A percentile compares a stretch with the other conserved stretches of the same genome.
phyloP scores from a whole-genome alignment of 2,797 vertebrate genomes.

The Sandelia bainsii region DNA sequence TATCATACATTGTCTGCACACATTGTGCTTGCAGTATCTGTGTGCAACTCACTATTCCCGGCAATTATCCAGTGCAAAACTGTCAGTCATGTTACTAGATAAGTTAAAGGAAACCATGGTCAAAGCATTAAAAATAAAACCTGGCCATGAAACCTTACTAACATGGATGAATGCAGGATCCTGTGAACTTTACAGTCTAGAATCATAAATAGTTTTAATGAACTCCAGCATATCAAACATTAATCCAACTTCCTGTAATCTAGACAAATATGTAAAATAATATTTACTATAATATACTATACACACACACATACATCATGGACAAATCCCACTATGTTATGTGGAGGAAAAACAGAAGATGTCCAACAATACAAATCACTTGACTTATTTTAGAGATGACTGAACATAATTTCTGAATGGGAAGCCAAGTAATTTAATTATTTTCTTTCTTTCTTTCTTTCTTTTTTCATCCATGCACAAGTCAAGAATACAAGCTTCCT shows the following conservation, averaged over 20 bases:
- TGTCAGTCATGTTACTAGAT: constrained; percentile 14
- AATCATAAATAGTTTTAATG: constrained; percentile 5
- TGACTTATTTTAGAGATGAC: background rate
- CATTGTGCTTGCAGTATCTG: constrained; percentile 35
- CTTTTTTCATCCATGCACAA: background rate
- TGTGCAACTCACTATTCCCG: constrained; percentile 14
- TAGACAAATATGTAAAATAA: background rate
- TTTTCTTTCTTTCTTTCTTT: background rate
- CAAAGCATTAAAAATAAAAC: constrained; percentile 15
- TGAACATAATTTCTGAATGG: constrained; percentile 28
- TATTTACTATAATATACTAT: background rate
- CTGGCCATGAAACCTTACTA: background rate
- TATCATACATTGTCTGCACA: constrained; percentile 52
- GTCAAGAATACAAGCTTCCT: background rate
- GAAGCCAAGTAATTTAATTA: background rate
- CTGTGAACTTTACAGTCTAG: too few species aligned
- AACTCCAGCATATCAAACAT: constrained; percentile 12
- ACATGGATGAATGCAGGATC: background rate
- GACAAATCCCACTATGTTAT: background rate
- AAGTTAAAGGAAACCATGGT: constrained; percentile 24
- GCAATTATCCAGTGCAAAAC: constrained; percentile 16
- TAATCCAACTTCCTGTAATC: background rate
- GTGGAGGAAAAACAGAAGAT: background rate
- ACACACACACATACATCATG: background rate
- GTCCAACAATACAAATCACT: background rate